These are phyloP conservation scores for Seira musarum DNA, from an alignment of 2,888 invertebrate genomes.

Conservation along the genomic window DNA sequence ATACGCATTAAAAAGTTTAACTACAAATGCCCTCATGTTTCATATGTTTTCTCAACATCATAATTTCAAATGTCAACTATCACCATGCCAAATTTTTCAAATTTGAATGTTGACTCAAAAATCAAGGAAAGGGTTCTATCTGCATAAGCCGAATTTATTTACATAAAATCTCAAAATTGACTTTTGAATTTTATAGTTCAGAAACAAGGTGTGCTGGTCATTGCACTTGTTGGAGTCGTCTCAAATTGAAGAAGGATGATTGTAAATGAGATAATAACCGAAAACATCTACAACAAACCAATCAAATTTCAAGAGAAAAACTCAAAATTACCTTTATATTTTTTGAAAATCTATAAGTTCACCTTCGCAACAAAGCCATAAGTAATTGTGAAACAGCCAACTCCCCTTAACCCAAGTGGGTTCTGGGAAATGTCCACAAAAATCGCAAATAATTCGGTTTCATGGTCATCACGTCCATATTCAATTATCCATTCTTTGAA, in stretches of 20 bases:
- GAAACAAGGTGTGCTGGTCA: neutral
- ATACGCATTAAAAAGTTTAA: no score
- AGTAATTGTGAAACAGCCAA: slow-evolving; percentile 46
- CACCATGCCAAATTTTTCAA: no score
- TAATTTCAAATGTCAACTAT: no score
- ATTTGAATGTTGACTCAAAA: no score
- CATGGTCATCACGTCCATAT: slow-evolving; percentile 31
- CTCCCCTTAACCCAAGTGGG: slow-evolving; percentile 42
- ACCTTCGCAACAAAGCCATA: slow-evolving; percentile 47
- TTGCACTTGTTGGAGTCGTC: slow-evolving; percentile 35
- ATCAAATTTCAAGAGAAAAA: no score
- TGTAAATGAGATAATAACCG: slow-evolving; percentile 31
- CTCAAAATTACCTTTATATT: neutral
- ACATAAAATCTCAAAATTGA: no score
- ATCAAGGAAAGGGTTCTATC: no score
- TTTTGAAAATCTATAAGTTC: neutral
- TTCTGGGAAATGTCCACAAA: slow-evolving; percentile 48
- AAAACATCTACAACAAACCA: slow-evolving; percentile 28
- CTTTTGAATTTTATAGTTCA: no score
- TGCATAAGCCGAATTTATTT: no score
- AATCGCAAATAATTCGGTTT: slow-evolving; percentile 39
- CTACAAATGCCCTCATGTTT: no score
- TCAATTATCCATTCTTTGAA: slow-evolving; percentile 54
- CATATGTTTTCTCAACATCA: no score
- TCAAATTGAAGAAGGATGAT: slow-evolving; percentile 48